Evolutionary conservation across 2,888 invertebrate species (phyloP), one percentile per base, ranked within the genome.

Genomic region (Marronus borbonicus): DNA sequence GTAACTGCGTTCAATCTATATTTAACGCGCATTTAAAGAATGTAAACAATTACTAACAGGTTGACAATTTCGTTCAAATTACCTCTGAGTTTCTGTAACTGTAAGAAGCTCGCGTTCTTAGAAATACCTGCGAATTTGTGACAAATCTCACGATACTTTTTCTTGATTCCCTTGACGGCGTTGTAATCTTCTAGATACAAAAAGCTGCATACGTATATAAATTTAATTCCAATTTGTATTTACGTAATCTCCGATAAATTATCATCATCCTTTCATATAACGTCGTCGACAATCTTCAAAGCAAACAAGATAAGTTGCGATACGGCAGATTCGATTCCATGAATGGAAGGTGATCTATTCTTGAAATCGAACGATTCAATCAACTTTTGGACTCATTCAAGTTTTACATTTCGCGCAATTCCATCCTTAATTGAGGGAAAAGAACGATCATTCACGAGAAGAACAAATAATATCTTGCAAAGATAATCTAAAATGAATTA

Each of bases 341-440:
- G 65, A 65, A 65, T 65, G 65, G 17, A 39, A 8, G 10, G 7
- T 2, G 65, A 44, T 44, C 10, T 44, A 44, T 44, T 17, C 65
- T 17, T 65, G 39, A 14, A 65, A 39, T 39, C 17, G 36, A 44
- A 7, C 17, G 24, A 24, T 12, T 68, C 10, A 10, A 49, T 52
- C 24, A 68, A 68, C 68, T 68, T 44, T 68, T 68, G 68, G 12
- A 68, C 68, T 20, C 68, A 68, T 68, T 68, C 68, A 68, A 12
- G 10, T 28, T 49, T 50, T 12, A 12, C 36, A 50, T 68, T 68
- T 28, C 20, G 50, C 49, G 24, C 50, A 31, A 62, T 24, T 68
- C 24, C 50, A 68, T 28, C 31, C 50, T 28, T 52, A 24, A 50
- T 28, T 28, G 50, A 28, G 50, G 49, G 52, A 28, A 28, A 62